Base-by-base conservation (phyloP, 64 coral and sea anemone genomes). In the Cladopsammia gracilis region DNA sequence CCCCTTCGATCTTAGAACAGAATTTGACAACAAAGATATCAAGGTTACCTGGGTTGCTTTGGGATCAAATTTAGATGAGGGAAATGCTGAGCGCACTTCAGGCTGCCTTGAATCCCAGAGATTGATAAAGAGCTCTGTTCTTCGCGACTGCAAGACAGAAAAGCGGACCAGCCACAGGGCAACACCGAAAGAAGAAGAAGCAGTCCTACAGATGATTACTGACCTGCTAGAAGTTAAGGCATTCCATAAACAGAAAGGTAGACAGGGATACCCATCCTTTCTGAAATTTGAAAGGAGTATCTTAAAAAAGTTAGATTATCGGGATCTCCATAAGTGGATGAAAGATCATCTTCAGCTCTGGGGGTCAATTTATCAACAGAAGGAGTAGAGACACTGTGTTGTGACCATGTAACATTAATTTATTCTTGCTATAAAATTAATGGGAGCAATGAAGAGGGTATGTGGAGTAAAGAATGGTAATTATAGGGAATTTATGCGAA, bases 291-390 rank as follows among this genome's bases (percentile, higher is more conserved):
- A 58, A 58, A 60, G 53, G 23, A 82, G 45, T 64, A 9, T 82
- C 34, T 26, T 82, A 61, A 25, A 61, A 13, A 82, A 82, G 54
- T 52, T 61, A 16, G 52, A 82, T 82, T 82, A 53, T 34, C 20
- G n/a, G 45, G 78, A 82, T 48, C 78, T 82, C 59, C 78, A 82
- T 61, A 82, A 82, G 60, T 61, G 78, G 78, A 26, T 82, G 18
- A 82, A 61, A 34, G 78, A 82, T 25, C 57, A 60, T 82, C 54
- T 82, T 42, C 23, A 82, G 60, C 52, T 60, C 23, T 82, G 78
- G 78, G 78, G 54, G 23, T 61, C 78, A 82, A 82, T 82, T 47
- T 82, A 82, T 82, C 23, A 75, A 49, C 42, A 75, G 23, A 75
- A 49, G 19, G 71, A 75, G 42, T 75, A 72, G 25, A 44, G 25